phyloP scores from a whole-genome alignment of 2,113 vertebrate genomes.

The Calcarius ornatus region DNA sequence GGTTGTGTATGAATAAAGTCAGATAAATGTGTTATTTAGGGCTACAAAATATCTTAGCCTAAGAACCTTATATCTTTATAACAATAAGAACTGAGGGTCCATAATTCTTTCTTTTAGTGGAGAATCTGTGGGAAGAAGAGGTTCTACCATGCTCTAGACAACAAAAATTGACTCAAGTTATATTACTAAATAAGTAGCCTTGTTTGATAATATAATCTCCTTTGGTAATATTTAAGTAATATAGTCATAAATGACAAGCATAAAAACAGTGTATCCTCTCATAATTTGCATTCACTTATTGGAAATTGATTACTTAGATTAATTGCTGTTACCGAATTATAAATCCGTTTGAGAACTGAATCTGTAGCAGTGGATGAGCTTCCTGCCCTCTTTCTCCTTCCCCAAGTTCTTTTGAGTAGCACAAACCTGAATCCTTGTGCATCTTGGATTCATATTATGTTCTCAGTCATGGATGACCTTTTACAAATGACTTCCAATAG shows the following conservation, averaged over 20 bases:
- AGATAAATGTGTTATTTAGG: not conserved
- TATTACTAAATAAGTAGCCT: not conserved
- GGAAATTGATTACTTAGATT: not conserved
- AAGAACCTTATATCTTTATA: not conserved
- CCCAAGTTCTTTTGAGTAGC: not conserved
- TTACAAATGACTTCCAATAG: slow-evolving; percentile 74
- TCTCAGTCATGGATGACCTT: slow-evolving; percentile 69
- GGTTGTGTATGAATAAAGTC: not conserved
- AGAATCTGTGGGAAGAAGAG: not conserved
- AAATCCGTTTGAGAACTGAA: not conserved
- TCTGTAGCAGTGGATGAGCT: not conserved
- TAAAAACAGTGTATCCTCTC: not conserved
- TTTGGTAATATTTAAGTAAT: not conserved
- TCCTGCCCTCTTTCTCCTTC: not conserved
- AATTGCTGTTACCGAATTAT: not conserved
- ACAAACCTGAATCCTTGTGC: not conserved
- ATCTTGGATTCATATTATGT: slow-evolving; percentile 41
- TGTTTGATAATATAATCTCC: not conserved
- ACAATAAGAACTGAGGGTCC: not conserved
- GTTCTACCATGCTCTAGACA: not conserved
- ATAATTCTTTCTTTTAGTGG: not conserved
- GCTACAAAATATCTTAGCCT: not conserved
- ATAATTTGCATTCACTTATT: not conserved
- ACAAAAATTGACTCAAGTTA: not conserved
- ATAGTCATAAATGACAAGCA: not conserved